Evolutionary conservation across 2,888 invertebrate species (phyloP), one percentile per base, ranked within the genome.

Genomic region (Entomobrya proxima): DNA sequence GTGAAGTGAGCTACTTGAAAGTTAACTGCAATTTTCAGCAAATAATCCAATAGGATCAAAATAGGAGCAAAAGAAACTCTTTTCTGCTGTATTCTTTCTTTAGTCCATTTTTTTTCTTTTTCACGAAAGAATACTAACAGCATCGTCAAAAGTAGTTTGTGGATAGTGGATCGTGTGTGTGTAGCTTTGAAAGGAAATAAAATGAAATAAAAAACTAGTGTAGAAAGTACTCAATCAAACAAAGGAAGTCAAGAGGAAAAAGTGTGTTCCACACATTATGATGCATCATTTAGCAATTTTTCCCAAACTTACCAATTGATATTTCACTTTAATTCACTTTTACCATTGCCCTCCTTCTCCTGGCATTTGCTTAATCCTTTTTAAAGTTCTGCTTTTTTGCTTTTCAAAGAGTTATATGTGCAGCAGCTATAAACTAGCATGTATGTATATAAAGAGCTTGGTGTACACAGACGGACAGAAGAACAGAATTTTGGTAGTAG

Each of bases 251-350:
- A 75, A 82, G 80, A 83, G 79, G 72, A 74, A 86, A 85, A 88
- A 87, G 85, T 84, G 82, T 82, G 86, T 86, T 89, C 87, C 86
- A 85, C 88, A 88, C 88, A 87, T 88, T 87, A 88, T 88, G n/a
- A n/a, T n/a, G n/a, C n/a, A n/a, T n/a, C n/a, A n/a, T n/a, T 87
- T 85, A 88, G 84, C 89, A 89, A 87, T 89, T 86, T 87, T 86
- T 85, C 82, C 74, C 86, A 75, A 87, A 87, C 88, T 67, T 89
- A 80, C 74, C 80, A 87, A 89, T 89, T 88, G 86, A 89, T 88
- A 88, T 78, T 86, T 86, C 77, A 83, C 79, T 78, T 50, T 78
- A 75, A 50, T 85, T 83, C 47, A 67, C 77, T 61, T 52, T 64
- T 72, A n/a, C n/a, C n/a, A 75, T 32, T 11, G 30, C 44, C 35